phyloP scores from a whole-genome alignment of 2,888 invertebrate genomes.

The Ommatoiulus sabulosus region DNA sequence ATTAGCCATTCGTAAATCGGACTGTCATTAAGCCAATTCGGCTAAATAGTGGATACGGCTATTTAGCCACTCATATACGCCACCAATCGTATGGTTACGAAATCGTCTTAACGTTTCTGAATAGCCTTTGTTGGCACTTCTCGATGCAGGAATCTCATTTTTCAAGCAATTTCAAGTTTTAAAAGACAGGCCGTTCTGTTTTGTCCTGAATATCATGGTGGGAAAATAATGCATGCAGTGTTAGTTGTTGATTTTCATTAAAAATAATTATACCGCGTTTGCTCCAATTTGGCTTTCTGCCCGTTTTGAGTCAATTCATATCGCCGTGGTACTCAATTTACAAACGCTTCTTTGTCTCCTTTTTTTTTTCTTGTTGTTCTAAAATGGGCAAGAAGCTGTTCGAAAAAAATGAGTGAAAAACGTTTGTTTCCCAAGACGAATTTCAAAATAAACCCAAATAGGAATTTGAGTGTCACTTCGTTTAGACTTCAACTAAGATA shows the following conservation, averaged over 20 bases:
- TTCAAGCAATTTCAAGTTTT: not conserved
- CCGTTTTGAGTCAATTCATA: conserved; percentile 34
- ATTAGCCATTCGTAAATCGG: no score
- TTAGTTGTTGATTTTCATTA: conserved; percentile 18
- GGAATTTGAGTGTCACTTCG: not conserved
- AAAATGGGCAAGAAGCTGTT: not conserved
- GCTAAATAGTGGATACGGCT: no score
- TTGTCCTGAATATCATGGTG: not conserved
- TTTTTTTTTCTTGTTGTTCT: not conserved
- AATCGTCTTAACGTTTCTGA: no score
- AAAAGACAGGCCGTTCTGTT: not conserved
- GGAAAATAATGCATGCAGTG: not conserved
- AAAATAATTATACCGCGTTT: conserved; percentile 36
- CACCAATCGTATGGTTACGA: no score
- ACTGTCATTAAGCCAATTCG: no score
- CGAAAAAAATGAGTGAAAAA: not conserved
- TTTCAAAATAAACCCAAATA: not conserved
- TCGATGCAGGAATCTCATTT: not conserved
- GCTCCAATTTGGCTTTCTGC: conserved; percentile 44
- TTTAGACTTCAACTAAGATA: not conserved
- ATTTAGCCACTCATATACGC: no score
- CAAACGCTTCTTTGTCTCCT: conserved; percentile 24
- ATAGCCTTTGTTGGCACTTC: conserved; percentile 13
- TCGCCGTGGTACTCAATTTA: not conserved
- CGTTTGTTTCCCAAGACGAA: not conserved